Base-by-base conservation (phyloP, 1,140 invertebrate genomes). In the Brachionus koreanus region DNA sequence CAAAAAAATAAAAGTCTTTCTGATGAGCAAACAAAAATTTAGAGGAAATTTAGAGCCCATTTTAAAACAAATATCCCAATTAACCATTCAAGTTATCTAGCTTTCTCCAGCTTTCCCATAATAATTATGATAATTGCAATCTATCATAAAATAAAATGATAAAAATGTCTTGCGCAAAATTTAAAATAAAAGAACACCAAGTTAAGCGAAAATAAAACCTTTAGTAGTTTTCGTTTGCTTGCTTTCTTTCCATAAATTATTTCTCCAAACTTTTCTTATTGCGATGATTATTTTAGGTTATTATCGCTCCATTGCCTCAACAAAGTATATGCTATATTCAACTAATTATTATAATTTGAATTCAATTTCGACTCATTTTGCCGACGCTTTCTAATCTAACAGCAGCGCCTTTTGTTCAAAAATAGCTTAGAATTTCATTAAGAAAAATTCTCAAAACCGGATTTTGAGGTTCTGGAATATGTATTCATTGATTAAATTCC, bases 231-330 rank as follows among this genome's bases (percentile, higher is more conserved):
- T 37, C 42, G 35, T 19, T 69, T 69, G 16, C 37, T 39, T 39
- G 35, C 16, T 25, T 63, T 29, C 39, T 42, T 42, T 42, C 39
- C 49, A 57, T 57, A 69, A 69, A 69, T 37, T 19, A 39, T 69
- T 69, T 69, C 33, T 39, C 37, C 37, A 37, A 39, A 39, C 37
- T 69, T 69, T 69, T 69, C 63, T 33, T 65, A 63, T 67, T 67
- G 16, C 49, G 9, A 57, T 57, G 13, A 57, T 69, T 39, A 39
- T 69, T 39, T 69, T 39, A 39, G 65, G 33, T 69, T 69, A 39
- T 69, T 37, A 69, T 69, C 65, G 65, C 65, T 69, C 65, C 65
- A 69, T 39, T 69, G 65, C 65, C 19, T 69, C 35, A 69, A 69
- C 33, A 12, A 65, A 65, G 33, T 65, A 35, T 33, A 33, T 33